Base-by-base conservation (phyloP, 2,113 vertebrate species). In the Phalacrocorax pelagicus region DNA sequence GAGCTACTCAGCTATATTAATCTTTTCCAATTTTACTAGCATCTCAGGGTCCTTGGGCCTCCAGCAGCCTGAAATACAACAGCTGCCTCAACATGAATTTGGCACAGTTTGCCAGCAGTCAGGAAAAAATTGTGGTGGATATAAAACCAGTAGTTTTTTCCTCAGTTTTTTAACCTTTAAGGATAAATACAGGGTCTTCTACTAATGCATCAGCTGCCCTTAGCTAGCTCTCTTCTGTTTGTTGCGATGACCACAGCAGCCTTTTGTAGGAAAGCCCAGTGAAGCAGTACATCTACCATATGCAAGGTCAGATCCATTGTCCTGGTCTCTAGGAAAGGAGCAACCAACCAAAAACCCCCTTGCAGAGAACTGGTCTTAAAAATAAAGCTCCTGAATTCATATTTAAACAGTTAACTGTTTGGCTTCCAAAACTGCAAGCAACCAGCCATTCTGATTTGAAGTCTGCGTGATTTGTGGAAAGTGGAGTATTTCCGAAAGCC, bases 41-140 rank as follows among this genome's bases (percentile, higher is more conserved):
- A 88, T 85, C 61, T 80, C 47, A 58, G 54, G 66, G 71, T 96
- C 73, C 59, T 88, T 78, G 92, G 78, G 82, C 96, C 92, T 88
- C 80, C 92, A 96, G 90, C 85, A 90, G n/a, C 70, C 92, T 89
- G 26, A 91, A 70, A 34, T 62, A 47, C 32, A 58, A 61, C 92
- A 91, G 83, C 86, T 97, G 66, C 78, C 88, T 96, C 55, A 92
- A 69, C 80, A 75, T 95, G 61, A 86, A 77, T 81, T 96, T 97
- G 88, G 72, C 83, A 93, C 36, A 79, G 93, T 58, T 73, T 90
- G 21, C 22, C 51, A 92, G 21, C 34, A 88, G 14, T 57, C 23
- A 73, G 38, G 40, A 44, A 69, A 77, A 93, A 87, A 86, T 26
- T 46, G 6, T 15, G 15, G 30, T 87, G 38, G 62, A 69, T 91